These are phyloP conservation scores for Morone chrysops DNA, from an alignment of 2,113 vertebrate species.

Conservation along the genomic window DNA sequence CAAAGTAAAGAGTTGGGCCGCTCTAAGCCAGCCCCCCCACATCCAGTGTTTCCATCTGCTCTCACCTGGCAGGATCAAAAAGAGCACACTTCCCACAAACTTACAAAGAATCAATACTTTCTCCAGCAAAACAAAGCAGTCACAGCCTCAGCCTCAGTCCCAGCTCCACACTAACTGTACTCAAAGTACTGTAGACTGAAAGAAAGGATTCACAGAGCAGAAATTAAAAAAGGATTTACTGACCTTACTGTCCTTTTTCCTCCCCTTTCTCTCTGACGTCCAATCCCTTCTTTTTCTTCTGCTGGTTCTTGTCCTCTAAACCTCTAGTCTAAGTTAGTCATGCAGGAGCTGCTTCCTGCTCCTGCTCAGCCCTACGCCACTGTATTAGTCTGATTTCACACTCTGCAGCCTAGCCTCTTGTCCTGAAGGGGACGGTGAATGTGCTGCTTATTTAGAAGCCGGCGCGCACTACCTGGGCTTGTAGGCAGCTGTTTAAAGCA, in stretches of 20 bases:
- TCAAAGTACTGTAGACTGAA: constrained; percentile 68
- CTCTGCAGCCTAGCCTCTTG: constrained; percentile 85
- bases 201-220: constrained; percentile 69
- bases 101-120: constrained; percentile 86
- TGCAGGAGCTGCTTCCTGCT: constrained; percentile 80
- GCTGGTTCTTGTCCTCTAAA: constrained; percentile 81
- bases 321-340: constrained; percentile 81
- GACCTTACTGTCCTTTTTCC: constrained; percentile 84
- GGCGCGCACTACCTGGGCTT: constrained; percentile 84
- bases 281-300: constrained; percentile 80
- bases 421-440: constrained; percentile 86
- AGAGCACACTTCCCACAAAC: constrained; percentile 86
- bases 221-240: constrained; percentile 79
- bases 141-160: constrained; percentile 63
- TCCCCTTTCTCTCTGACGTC: constrained; percentile 77
- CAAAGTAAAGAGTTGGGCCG: constrained; percentile 70
- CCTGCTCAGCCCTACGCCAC: constrained; percentile 80
- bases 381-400: constrained; percentile 88
- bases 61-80: constrained; percentile 84
- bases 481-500: constrained; percentile 86
- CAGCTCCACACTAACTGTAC: constrained; percentile 68
- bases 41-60: constrained; percentile 76
- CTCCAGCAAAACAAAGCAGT: constrained; percentile 78
- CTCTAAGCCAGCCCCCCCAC: constrained; percentile 65
- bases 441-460: constrained; percentile 87